phyloP scores from a whole-genome alignment of 2,797 vertebrate species.

The Linurgus olivaceus region DNA sequence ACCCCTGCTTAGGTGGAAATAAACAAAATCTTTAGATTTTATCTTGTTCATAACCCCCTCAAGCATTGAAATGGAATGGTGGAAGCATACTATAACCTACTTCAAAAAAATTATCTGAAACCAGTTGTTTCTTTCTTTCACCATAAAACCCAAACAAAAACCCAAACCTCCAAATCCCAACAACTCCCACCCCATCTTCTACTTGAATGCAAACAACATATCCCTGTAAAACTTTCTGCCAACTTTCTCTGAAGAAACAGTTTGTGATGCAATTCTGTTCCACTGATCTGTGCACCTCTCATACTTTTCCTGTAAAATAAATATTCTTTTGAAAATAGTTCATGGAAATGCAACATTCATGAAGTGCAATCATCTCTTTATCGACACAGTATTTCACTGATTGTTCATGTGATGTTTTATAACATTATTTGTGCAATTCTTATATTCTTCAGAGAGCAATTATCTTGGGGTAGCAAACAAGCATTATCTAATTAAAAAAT shows the following conservation, averaged over 20 bases:
- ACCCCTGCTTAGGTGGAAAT: not conserved
- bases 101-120: not conserved
- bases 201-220: not conserved
- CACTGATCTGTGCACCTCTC: not conserved
- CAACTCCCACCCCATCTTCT: not conserved
- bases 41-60: not conserved
- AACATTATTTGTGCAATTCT: not conserved
- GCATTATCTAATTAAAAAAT: not conserved
- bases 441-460: not conserved
- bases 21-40: not conserved
- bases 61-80: not conserved
- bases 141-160: not conserved
- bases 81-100: not conserved
- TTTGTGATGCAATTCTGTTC: not conserved
- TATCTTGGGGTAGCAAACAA: not conserved
- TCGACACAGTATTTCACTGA: not conserved
- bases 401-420: not conserved
- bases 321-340: not conserved
- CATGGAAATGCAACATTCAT: not conserved
- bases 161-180: not conserved
- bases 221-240: not conserved
- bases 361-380: not conserved
- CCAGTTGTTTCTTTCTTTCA: not conserved
- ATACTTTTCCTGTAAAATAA: not conserved
- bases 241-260: not conserved